Evolutionary conservation across 2,113 vertebrate species (phyloP), one percentile per base, ranked within the genome.

Genomic region (Argyrosomus japonicus): DNA sequence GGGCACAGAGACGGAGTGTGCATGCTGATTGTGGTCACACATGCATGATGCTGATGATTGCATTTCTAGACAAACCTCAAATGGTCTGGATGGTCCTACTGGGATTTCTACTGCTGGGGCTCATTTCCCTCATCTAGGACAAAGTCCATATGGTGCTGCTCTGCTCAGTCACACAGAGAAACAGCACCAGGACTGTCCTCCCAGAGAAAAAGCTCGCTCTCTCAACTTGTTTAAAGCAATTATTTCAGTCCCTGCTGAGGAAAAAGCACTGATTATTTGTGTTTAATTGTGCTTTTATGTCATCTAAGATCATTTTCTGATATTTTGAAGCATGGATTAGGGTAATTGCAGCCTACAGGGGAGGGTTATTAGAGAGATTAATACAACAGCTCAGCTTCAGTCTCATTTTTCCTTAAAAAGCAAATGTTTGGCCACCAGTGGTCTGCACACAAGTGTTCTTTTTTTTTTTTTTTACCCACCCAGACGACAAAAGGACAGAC

Each of bases 71-170:
- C 25, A 36, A 85, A 71, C 75, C 79, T 78, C 81, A 61, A 88
- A 90, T 82, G 87, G 70, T 83, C 76, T 71, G 81, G 19, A 82
- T 56, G 70, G 82, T 92, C 79, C 91, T 83, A 62, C 64, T 84
- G 90, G 89, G 91, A 90, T 88, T 94, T 83, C 61, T 75, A 64
- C 86, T 78, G 81, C 29, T 84, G 82, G 73, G 89, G 87, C 89
- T 91, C 86, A 90, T 93, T 93, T 89, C 76, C 80, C 81, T 85
- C 88, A 89, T 87, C 82, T 87, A 85, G 90, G 84, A 82, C 86
- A 65, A 82, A 86, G 87, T 91, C 92, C 91, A 93, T 86, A 89
- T 91, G 91, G 89, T 83, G 85, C 79, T 68, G 79, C 88, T 86
- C 47, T 78, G 89, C 82, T 87, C 87, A 85, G 75, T 77, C 82